Evolutionary conservation across 2,888 invertebrate genomes (phyloP).

Genomic region (Nomada goodeniana): DNA sequence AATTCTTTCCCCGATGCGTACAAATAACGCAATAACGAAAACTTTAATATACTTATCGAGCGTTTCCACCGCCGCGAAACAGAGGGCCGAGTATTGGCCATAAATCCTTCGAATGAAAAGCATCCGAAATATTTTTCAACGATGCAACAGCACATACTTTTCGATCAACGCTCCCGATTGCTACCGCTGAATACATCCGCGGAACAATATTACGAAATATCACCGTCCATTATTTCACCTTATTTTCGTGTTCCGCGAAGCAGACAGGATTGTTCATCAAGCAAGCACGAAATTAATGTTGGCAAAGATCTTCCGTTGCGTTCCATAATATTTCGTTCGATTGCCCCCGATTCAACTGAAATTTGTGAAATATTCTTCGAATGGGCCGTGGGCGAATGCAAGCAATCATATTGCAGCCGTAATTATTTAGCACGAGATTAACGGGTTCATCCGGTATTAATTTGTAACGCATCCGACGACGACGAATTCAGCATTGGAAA

Average conservation of each 20-base stretch:
- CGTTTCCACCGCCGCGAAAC: not conserved
- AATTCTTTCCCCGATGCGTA: not conserved
- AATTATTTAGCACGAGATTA: not conserved
- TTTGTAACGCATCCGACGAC: not conserved
- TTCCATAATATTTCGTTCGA: not conserved
- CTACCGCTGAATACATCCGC: conserved; percentile 34
- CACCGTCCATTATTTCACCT: conserved; percentile 15
- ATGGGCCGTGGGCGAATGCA: not conserved
- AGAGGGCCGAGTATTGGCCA: conserved; percentile 4
- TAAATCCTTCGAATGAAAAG: conserved; percentile 47
- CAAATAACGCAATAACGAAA: conserved; percentile 14
- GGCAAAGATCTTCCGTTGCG: conserved; percentile 13
- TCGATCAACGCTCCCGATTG: conserved; percentile 38
- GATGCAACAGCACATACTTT: conserved; percentile 8
- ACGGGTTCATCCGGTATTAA: not conserved
- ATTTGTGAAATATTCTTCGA: not conserved
- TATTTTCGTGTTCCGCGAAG: conserved; percentile 11
- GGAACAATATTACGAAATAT: conserved; percentile 40
- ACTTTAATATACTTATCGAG: conserved; percentile 32
- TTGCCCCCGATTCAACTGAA: not conserved
- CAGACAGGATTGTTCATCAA: conserved; percentile 21
- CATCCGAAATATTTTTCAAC: conserved; percentile 49
- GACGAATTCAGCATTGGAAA: not conserved
- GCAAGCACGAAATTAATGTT: conserved; percentile 17
- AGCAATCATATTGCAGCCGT: not conserved